Base-by-base conservation (phyloP, 2,797 vertebrate genomes). In the Psittacula derbiana region DNA sequence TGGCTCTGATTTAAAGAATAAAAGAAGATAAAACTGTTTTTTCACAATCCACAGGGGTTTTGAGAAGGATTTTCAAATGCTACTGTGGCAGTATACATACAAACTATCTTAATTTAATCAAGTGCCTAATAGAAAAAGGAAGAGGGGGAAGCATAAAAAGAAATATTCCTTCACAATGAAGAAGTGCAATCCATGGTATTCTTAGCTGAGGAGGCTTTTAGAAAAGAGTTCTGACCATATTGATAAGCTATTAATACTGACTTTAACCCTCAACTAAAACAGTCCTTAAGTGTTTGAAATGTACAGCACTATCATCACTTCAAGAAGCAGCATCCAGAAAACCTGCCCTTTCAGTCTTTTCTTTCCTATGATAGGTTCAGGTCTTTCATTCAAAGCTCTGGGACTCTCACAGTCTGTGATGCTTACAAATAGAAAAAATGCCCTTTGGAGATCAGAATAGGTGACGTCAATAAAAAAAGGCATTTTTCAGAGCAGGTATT, bases 231-330 rank as follows among this genome's bases (percentile, higher is more conserved):
- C 55, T 90, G 74, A 60, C 61, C 50, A 57, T 84, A 65, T n/a
- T 70, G 17, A 40, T 61, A 44, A 84, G 38, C n/a, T 81, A 49
- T 75, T 90, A 86, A 67, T 38, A 16, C 15, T 65, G 21, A 52
- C 8, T 78, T 90, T 36, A 82, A 82, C 19, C 66, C 74, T 60
- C 40, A 58, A 31, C 57, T 72, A 47, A 87, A 94, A 73, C 36
- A 82, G 60, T 30, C 16, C 64, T 85, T 64, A 50, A 75, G 80
- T 61, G 16, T 70, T 70, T 66, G 64, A 80, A 66, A 70, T 6
- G 13, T 62, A 46, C 36, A n/a, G n/a, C 0, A 0, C 40, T 44
- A 64, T 27, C 71, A 81, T 44, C 47, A 28, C 23, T 79, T 43
- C 41, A 49, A 65, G 33, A 47, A 57, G 16, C 46, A 86, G 16